Evolutionary conservation across 2,888 invertebrate species (phyloP), one percentile per base, ranked within the genome.

Genomic region (Acrocyrtus sp.): DNA sequence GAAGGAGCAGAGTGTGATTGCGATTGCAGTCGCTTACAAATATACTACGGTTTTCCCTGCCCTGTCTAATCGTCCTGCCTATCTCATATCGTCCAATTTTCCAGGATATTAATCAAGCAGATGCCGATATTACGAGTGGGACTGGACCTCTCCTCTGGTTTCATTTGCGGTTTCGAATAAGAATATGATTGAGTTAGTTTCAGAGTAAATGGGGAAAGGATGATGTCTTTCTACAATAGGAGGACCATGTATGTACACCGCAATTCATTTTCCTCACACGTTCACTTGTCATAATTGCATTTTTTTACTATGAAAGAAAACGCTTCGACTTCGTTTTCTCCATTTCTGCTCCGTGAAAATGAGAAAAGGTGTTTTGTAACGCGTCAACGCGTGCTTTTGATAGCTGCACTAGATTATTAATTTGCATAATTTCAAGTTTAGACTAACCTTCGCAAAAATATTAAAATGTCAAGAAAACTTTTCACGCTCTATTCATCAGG

Each of bases 171-270:
- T n/a, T n/a, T n/a, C n/a, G n/a, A n/a, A n/a, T n/a, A n/a, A n/a
- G n/a, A n/a, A n/a, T n/a, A n/a, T 61, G 61, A 69, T 69, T 61
- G 60, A 61, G 61, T 61, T 69, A 61, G 68, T 48, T n/a, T n/a
- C n/a, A 61, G 48, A 45, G 22, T n/a, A 48, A 48, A 22, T 39
- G n/a, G n/a, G n/a, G n/a, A n/a, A 21, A 19, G 8, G 4, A n/a
- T 22, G 17, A 39, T 54, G 19, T 54, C 12, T 50, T 22, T 22
- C 26, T n/a, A 24, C 12, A 22, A 26, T 51, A 51, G 21, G 4
- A 4, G 4, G n/a, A 6, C 26, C 24, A 57, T 24, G n/a, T n/a
- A n/a, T 5, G 2, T 43, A 27, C 27, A 58, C 15, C 54, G 53
- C 61, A 61, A 62, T 54, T 47, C 17, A 48, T 68, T 61, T 54